Evolutionary conservation across 2,797 vertebrate genomes (phyloP).

Genomic region (Perodicticus potto): DNA sequence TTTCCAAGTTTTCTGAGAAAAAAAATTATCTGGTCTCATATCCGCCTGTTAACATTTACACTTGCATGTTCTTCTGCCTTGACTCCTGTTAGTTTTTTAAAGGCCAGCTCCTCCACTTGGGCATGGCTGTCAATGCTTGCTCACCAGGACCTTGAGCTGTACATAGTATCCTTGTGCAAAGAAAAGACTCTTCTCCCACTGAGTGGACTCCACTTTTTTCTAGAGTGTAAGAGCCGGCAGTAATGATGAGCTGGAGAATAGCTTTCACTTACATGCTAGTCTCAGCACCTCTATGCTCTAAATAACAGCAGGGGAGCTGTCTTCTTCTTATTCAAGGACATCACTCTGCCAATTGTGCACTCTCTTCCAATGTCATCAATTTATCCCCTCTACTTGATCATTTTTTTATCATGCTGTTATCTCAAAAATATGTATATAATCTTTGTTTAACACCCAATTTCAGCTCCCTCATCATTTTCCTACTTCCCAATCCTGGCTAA

Average conservation of each 20-base stretch:
- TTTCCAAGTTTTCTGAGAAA: not conserved
- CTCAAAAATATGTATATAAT: not conserved
- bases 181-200: not conserved
- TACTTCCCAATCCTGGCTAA: not conserved
- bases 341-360: not conserved
- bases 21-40: not conserved
- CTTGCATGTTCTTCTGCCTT: not conserved
- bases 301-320: too few species aligned
- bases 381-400: not conserved
- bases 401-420: not conserved
- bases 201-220: not conserved
- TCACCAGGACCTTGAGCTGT: not conserved
- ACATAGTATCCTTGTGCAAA: not conserved
- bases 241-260: not conserved
- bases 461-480: not conserved
- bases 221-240: not conserved
- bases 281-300: fast-evolving
- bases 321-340: not conserved
- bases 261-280: not conserved
- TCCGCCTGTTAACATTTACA: not conserved
- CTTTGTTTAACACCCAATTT: not conserved
- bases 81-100: not conserved
- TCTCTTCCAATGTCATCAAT: not conserved
- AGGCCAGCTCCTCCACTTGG: not conserved
- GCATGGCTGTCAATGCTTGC: not conserved